These are phyloP conservation scores for Stictocephala bisonia DNA, from an alignment of 2,888 invertebrate species.

Conservation along the genomic window DNA sequence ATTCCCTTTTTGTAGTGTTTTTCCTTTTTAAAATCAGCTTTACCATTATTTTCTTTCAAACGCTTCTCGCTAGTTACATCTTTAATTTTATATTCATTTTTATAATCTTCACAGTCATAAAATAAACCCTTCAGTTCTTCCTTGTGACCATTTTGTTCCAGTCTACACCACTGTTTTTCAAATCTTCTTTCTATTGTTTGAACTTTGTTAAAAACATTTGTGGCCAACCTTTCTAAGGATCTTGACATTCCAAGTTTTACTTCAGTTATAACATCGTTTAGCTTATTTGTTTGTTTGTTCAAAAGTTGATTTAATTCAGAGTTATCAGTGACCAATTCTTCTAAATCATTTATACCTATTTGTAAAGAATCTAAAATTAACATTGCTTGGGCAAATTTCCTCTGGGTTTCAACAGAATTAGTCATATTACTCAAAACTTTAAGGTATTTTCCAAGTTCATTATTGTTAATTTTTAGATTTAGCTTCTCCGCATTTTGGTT, in stretches of 20 bases:
- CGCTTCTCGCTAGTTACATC: neutral
- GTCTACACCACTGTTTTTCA: constrained; percentile 27
- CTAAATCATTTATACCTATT: constrained; percentile 11
- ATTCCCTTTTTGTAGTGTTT: neutral
- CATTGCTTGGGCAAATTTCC: constrained; percentile 15
- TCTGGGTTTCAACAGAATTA: neutral
- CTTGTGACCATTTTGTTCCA: neutral
- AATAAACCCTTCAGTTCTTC: constrained; percentile 21
- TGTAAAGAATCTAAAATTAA: constrained; percentile 36
- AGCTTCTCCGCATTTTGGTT: too few species aligned
- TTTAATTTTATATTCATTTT: neutral
- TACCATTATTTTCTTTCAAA: neutral
- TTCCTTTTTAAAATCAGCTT: neutral
- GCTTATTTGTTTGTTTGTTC: neutral
- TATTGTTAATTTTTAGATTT: neutral
- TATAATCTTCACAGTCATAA: constrained; percentile 11
- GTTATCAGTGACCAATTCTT: constrained; percentile 8
- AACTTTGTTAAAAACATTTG: constrained; percentile 30
- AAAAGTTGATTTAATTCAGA: constrained; percentile 13
- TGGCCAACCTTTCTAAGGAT: constrained; percentile 23
- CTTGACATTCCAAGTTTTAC: constrained; percentile 15
- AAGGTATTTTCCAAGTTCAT: neutral
- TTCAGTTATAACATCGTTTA: neutral
- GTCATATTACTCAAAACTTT: neutral
- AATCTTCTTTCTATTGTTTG: constrained; percentile 18